Evolutionary conservation across 1,140 invertebrate species (phyloP), one percentile per base, ranked within the genome.

Genomic region (Brachystomella parvula): DNA sequence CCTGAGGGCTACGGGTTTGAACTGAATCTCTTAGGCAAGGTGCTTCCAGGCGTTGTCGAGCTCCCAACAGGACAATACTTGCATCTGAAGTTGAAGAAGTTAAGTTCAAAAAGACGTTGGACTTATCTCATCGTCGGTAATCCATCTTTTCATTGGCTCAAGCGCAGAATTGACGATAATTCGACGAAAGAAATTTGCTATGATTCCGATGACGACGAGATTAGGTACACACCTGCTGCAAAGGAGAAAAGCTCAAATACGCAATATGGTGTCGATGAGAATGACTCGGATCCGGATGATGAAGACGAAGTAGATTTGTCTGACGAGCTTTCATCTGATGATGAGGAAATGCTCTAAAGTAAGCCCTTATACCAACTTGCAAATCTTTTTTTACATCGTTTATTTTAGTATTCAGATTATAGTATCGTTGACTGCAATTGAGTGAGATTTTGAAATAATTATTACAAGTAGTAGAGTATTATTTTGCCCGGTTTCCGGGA

Each of bases 121-220:
- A 12, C 49, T 53, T 53, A 24, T 24, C 24, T 53, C 6, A 6
- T 53, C 12, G 21, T 6, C 3, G 49, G 24, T 6, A 44, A 44
- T n/a, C 39, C 39, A 9, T 17, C 12, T 6, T 53, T 19, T 26
- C 49, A 24, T 6, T 53, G 49, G 49, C 21, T 53, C 9, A 53
- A 53, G 24, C 21, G 9, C 3, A 53, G 21, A 53, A 53, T 53
- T 3, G 49, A 53, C 24, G 49, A 53, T 6, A 53, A 44, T 12
- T 12, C 39, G n/a, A 9, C n/a, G 9, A n/a, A 44, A n/a, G 39
- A 44, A 44, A n/a, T 12, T 44, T 44, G n/a, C n/a, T 9, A 44
- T 44, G n/a, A 44, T 44, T n/a, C 39, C 39, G 39, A 44, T n/a
- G 39, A 44, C n/a, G 39, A 44, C 39, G 39, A 44, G n/a, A n/a